These are phyloP conservation scores for Deilephila elpenor DNA, from an alignment of 2,888 invertebrate species.

Conservation along the genomic window DNA sequence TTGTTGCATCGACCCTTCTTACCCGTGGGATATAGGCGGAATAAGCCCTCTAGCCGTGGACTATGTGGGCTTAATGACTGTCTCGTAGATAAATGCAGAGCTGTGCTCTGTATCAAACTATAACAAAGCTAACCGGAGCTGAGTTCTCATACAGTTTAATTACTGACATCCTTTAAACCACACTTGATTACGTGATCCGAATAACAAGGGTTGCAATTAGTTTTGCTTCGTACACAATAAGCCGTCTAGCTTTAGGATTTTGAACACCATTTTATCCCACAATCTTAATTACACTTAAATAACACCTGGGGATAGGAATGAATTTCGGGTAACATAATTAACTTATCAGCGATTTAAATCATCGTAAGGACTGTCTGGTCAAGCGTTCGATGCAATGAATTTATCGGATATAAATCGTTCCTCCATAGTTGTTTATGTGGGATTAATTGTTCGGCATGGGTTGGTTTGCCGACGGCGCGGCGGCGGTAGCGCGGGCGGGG, in stretches of 20 bases:
- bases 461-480: conserved; percentile 57
- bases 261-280: neutral
- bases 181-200: neutral
- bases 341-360: conserved; percentile 62
- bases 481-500: conserved; percentile 34
- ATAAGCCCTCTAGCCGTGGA: too few relatives aligned
- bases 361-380: conserved; percentile 55
- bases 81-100: neutral
- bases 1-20: too few relatives aligned
- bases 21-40: too few relatives aligned
- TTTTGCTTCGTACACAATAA: neutral
- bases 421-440: conserved; percentile 73
- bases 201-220: neutral
- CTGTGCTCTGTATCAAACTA: neutral
- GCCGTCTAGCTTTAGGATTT: neutral
- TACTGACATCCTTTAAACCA: neutral
- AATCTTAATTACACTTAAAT: conserved; percentile 46
- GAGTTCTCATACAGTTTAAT: conserved; percentile 4
- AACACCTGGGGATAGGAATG: conserved; percentile 62
- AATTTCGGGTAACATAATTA: conserved; percentile 65
- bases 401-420: conserved; percentile 71
- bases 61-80: neutral
- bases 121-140: neutral
- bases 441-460: conserved; percentile 66
- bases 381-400: conserved; percentile 60